These are phyloP conservation scores for Sesamia nonagrioides DNA, from an alignment of 1,140 invertebrate species.

Conservation along the genomic window DNA sequence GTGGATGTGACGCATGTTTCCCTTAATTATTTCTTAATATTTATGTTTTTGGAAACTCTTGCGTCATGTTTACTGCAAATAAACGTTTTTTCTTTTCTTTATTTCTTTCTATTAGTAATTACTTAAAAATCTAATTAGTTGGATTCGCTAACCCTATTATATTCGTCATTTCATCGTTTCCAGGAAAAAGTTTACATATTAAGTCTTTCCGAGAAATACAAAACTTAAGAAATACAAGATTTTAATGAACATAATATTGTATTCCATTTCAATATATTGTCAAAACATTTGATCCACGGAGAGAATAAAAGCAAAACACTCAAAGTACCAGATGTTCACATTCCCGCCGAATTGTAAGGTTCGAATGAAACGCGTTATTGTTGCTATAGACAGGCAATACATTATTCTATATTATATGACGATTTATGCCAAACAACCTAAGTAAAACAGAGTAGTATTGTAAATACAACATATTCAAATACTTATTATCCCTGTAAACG, in stretches of 20 bases:
- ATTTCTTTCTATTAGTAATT: no score
- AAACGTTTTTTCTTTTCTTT: no score
- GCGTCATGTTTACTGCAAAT: no score
- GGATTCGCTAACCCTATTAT: neutral
- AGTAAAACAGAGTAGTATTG: neutral
- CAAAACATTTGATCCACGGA: neutral
- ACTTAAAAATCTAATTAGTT: no score
- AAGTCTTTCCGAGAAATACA: neutral
- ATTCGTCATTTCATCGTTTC: no score
- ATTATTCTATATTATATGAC: constrained; percentile 2
- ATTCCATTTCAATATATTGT: neutral
- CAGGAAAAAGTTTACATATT: no score
- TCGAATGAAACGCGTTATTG: constrained; percentile 22
- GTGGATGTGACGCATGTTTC: no score
- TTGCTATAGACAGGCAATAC: constrained; percentile 9
- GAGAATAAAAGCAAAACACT: constrained; percentile 25
- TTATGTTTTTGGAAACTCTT: no score
- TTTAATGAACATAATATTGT: neutral
- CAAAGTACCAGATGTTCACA: constrained; percentile 38
- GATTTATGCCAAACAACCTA: neutral
- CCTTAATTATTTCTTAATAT: no score
- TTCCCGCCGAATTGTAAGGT: constrained; percentile 22
- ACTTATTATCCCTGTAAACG: neutral
- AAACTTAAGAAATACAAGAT: neutral
- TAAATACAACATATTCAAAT: constrained; percentile 4